Conservation (phyloP, 2,113 vertebrate genomes). For the Ameiurus melas region DNA sequence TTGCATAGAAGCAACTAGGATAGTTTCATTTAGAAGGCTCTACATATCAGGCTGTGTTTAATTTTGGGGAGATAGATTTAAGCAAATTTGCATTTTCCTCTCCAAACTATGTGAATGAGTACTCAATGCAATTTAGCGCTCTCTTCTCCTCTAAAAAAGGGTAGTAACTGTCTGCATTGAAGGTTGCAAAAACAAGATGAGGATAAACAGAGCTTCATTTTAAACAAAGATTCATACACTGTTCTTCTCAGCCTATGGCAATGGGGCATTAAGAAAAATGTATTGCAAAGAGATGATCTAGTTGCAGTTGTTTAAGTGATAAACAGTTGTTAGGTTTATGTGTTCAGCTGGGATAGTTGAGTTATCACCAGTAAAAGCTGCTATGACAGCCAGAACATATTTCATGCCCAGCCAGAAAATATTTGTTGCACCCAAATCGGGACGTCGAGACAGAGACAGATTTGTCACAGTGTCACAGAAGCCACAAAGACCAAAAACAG, state of each 20-base stretch:
- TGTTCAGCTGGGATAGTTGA: slow-evolving; percentile 49
- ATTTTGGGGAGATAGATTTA: background rate
- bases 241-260: slow-evolving; percentile 60
- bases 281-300: slow-evolving; percentile 57
- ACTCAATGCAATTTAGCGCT: background rate
- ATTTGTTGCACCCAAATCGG: slow-evolving; percentile 39
- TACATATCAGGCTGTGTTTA: background rate
- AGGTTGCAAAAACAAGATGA: slow-evolving; percentile 36
- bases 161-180: slow-evolving; percentile 46
- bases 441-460: slow-evolving; percentile 41
- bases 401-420: slow-evolving; percentile 11
- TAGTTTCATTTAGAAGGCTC: background rate
- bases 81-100: background rate
- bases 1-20: background rate
- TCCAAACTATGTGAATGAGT: background rate
- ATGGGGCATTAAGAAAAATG: slow-evolving; percentile 63
- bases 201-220: slow-evolving; percentile 65
- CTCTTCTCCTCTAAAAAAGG: slow-evolving; percentile 32
- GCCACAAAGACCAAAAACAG: slow-evolving; percentile 44
- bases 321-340: slow-evolving; percentile 60
- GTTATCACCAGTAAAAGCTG: slow-evolving; percentile 11
- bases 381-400: slow-evolving; percentile 31
- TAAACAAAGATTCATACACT: slow-evolving; percentile 38
- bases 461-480: slow-evolving; percentile 50
- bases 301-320: slow-evolving; percentile 63